Evolutionary conservation across 2,113 vertebrate species (phyloP).

Genomic region (Phycodurus eques): DNA sequence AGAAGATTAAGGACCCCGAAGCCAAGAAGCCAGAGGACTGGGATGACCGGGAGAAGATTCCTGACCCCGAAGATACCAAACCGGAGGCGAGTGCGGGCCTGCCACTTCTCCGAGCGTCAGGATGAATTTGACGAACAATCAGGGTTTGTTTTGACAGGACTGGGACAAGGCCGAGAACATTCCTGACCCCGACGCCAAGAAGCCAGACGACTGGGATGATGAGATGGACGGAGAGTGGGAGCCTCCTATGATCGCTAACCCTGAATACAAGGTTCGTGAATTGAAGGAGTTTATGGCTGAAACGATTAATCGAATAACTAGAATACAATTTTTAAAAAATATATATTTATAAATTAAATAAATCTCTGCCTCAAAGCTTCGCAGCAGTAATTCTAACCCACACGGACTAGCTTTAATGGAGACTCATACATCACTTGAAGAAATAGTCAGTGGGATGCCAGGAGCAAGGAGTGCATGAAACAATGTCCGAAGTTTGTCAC

Average conservation of each 20-base stretch:
- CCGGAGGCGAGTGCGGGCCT: constrained; percentile 69
- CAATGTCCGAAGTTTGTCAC: no score
- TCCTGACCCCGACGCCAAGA: constrained; percentile 81
- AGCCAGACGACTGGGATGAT: constrained; percentile 82
- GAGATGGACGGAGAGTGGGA: constrained; percentile 86
- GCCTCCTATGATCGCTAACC: constrained; percentile 78
- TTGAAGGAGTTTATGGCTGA: neutral
- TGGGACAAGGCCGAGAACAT: constrained; percentile 84
- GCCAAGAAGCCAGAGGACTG: constrained; percentile 81
- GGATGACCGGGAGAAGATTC: constrained; percentile 79
- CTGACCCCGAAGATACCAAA: constrained; percentile 81
- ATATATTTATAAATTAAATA: no score
- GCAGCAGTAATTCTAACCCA: no score
- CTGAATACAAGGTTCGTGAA: constrained; percentile 77
- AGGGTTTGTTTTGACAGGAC: constrained; percentile 56
- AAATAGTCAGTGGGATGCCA: no score
- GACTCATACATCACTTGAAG: no score
- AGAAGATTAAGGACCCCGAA: constrained; percentile 79
- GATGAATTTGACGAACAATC: neutral
- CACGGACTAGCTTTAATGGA: no score
- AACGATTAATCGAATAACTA: neutral
- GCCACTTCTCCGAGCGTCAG: neutral
- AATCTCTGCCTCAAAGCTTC: no score
- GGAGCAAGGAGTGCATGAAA: no score
- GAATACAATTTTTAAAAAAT: no score